Base-by-base conservation (phyloP, 2,113 vertebrate species). In the Terrapene triunguis region DNA sequence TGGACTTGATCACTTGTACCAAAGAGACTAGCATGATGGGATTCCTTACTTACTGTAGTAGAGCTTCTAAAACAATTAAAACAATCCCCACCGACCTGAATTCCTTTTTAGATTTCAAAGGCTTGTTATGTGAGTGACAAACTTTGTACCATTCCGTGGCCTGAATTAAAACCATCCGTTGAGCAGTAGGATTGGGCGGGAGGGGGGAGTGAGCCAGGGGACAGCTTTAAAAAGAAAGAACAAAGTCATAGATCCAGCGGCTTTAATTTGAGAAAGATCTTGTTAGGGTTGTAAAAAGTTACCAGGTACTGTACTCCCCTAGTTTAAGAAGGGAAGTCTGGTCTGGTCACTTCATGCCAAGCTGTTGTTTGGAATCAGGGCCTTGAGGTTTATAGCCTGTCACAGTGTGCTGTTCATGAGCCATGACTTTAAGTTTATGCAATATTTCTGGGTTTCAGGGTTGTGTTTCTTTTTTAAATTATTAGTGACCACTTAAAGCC, bases 181-280 rank as follows among this genome's bases (percentile, higher is more conserved):
- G 47, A 55, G 90, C 59, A 85, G 79, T 27, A 80, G 65, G 48
- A 3, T 74, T 93, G 35, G 44, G 57, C 87, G 54, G 91, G 76
- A 35, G 21, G n/a, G 80, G 59, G 90, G n/a, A 9, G 84, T 38
- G 50, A 85, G 29, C 19, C 54, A 65, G 84, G 81, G 55, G 59
- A 88, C 29, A 90, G 82, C 90, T 91, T 92, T 84, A 95, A 94
- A 54, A 96, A 80, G 88, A 96, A 65, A 95, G 88, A 92, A 94
- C 95, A 93, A 95, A 95, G 91, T 89, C 89, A 17, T 80, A 29
- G 25, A 85, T 89, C 21, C 93, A 92, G 84, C 81, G 88, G 80
- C 94, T 96, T 97, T 97, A 93, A 97, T 95, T 97, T 96, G 94
- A 95, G 92, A 92, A 96, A 96, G 87, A 38, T 38, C 90, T 84